Conservation (phyloP, 2,888 invertebrate genomes). For the Papilio protenor region DNA sequence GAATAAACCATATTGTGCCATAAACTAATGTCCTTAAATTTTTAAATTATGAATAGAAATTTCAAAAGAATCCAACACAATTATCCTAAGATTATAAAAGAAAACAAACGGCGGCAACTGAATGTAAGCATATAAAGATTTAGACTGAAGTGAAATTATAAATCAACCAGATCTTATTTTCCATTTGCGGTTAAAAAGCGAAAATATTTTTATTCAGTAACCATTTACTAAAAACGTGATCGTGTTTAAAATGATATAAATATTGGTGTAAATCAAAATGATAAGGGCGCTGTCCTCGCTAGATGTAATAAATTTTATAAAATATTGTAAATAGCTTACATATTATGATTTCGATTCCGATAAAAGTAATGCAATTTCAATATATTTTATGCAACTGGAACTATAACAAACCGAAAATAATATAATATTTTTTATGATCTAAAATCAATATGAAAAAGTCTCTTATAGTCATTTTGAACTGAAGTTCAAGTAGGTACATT, state of each 20-base stretch:
- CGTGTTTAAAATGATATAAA: constrained; percentile 25
- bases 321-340: constrained; percentile 16
- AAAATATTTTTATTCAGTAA: constrained; percentile 18
- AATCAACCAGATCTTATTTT: constrained; percentile 35
- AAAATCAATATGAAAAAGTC: not conserved
- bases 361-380: not conserved
- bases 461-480: not conserved
- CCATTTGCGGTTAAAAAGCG: constrained; percentile 28
- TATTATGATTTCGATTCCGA: constrained; percentile 8
- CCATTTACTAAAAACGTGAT: constrained; percentile 28
- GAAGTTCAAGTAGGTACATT: not conserved
- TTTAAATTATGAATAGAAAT: no score
- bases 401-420: not conserved
- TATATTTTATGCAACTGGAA: not conserved
- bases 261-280: constrained; percentile 28
- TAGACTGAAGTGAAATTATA: constrained; percentile 30
- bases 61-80: no score
- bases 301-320: constrained; percentile 18
- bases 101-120: not conserved
- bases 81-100: not conserved
- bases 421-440: not conserved
- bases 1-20: not conserved
- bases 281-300: constrained; percentile 19
- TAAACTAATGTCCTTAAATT: no score
- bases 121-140: constrained; percentile 15